Percentiles rank a stretch among this genome's conserved stretches.
These are phyloP conservation scores for Fabriciana adippe DNA, from an alignment of 2,888 invertebrate species.

Conservation along the genomic window DNA sequence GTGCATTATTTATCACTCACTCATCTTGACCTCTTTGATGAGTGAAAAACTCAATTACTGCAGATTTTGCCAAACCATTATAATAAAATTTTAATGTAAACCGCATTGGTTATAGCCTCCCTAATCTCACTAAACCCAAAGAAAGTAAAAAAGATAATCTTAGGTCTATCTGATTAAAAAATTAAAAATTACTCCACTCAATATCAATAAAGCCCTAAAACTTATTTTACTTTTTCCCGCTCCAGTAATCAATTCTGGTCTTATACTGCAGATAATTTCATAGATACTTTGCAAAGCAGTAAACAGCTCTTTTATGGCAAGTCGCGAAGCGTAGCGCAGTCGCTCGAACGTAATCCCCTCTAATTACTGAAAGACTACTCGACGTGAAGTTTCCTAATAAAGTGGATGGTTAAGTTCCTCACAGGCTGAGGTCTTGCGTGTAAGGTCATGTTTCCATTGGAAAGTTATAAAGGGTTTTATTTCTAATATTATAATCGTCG, in stretches of 20 bases:
- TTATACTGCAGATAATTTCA: conserved; percentile 30
- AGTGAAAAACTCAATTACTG: too few relatives aligned
- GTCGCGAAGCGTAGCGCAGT: conserved; percentile 60
- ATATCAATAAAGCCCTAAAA: too few relatives aligned
- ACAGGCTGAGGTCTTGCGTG: conserved; percentile 25
- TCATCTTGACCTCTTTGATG: too few relatives aligned
- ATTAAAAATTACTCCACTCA: too few relatives aligned
- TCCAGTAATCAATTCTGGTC: conserved; percentile 17
- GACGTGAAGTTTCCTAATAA: conserved; percentile 77
- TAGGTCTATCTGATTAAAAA: too few relatives aligned
- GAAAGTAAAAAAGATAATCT: too few relatives aligned
- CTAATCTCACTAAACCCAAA: too few relatives aligned
- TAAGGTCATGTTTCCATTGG: conserved; percentile 9
- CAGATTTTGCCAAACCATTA: too few relatives aligned
- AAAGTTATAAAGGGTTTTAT: background rate
- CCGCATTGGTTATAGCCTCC: too few relatives aligned
- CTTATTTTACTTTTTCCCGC: background rate
- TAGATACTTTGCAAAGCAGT: conserved; percentile 31
- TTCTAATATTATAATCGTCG: background rate
- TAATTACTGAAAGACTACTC: conserved; percentile 77
- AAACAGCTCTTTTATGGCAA: conserved; percentile 45
- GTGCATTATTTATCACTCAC: too few relatives aligned
- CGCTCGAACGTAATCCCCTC: conserved; percentile 71
- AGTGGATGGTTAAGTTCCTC: conserved; percentile 67
- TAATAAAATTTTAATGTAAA: too few relatives aligned